phyloP scores from a whole-genome alignment of 2,888 invertebrate species.

The Xestia sexstrigata region DNA sequence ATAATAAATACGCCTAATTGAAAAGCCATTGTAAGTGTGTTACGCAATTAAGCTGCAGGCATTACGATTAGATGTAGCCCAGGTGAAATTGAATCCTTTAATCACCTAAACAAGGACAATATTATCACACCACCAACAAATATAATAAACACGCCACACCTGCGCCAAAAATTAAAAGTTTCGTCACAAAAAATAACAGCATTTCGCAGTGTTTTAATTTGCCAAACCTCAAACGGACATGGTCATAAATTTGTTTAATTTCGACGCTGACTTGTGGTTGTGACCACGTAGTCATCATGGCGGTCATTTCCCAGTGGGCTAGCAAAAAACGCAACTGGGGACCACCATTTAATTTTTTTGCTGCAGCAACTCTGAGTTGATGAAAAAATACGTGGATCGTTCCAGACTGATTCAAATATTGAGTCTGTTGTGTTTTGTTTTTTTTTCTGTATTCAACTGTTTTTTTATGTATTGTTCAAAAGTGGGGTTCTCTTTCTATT shows the following conservation, averaged over 20 bases:
- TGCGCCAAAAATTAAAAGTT: constrained; percentile 48
- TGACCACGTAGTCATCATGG: constrained; percentile 27
- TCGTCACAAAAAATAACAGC: constrained; percentile 44
- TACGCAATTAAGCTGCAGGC: not conserved
- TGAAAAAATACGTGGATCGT: constrained; percentile 57
- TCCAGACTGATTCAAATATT: constrained; percentile 40
- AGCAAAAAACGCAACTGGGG: constrained; percentile 55
- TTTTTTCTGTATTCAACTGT: constrained; percentile 1
- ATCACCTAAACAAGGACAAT: not conserved
- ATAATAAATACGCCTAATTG: too few species aligned
- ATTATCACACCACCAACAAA: constrained; percentile 7
- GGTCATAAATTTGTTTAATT: constrained; percentile 60
- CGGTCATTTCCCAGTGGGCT: constrained; percentile 57
- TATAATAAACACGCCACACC: constrained; percentile 11
- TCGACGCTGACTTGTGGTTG: constrained; percentile 42
- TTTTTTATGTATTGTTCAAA: constrained; percentile 11
- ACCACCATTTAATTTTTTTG: constrained; percentile 56
- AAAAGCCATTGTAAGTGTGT: too few species aligned
- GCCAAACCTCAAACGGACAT: constrained; percentile 52
- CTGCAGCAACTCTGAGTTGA: constrained; percentile 15
- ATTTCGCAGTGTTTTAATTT: constrained; percentile 62
- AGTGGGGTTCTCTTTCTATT: not conserved
- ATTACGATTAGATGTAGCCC: too few species aligned
- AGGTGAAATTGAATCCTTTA: too few species aligned
- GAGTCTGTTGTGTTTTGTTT: constrained; percentile 37